Percentiles rank a stretch among this genome's conserved stretches.
Evolutionary conservation across 2,113 vertebrate genomes (phyloP).

Genomic region (Naja naja): DNA sequence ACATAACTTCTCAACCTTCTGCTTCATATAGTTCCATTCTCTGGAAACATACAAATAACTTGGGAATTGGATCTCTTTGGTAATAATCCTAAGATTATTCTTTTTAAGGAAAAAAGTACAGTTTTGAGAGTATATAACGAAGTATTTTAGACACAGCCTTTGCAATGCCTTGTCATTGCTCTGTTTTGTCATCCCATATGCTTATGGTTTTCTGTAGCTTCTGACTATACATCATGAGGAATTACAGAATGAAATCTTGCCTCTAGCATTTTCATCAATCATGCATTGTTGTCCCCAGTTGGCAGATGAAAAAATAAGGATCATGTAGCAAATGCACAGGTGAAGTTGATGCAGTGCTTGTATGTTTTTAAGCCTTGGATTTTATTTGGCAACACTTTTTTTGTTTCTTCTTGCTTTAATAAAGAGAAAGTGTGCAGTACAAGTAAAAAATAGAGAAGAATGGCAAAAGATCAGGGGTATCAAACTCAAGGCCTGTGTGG

Average conservation of each 20-base stretch:
- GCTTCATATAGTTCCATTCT: not conserved
- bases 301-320: conserved; percentile 21
- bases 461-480: not conserved
- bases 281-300: not conserved
- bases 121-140: not conserved
- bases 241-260: conserved; percentile 28
- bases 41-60: not conserved
- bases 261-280: conserved; percentile 23
- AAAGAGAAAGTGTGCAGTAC: not conserved
- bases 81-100: not conserved
- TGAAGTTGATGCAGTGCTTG: conserved; percentile 1
- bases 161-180: not conserved
- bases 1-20: not conserved
- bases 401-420: not conserved
- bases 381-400: conserved; percentile 23
- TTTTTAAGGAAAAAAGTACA: not conserved
- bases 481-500: too few species aligned
- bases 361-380: conserved; percentile 13
- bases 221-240: conserved; percentile 27
- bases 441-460: not conserved
- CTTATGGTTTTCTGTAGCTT: conserved; percentile 25
- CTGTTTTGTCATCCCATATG: not conserved
- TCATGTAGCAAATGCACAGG: not conserved
- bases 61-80: not conserved
- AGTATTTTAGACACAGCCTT: not conserved